Percentiles rank a stretch among this genome's conserved stretches.
Evolutionary conservation across 1,140 invertebrate genomes (phyloP).

Genomic region (Rhynchophorus ferrugineus): DNA sequence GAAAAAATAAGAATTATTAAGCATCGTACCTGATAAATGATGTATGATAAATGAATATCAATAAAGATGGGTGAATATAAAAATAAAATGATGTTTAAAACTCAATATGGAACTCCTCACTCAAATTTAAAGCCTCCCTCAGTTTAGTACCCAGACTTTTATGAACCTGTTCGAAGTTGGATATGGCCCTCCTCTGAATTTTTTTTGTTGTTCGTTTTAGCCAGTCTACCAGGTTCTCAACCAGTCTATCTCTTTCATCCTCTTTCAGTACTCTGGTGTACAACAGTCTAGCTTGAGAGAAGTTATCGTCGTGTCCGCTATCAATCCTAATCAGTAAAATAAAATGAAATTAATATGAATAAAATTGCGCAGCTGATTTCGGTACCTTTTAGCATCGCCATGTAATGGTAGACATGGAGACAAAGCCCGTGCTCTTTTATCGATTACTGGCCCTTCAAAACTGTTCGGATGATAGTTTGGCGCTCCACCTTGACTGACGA

Average conservation of each 20-base stretch:
- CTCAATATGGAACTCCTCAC: constrained; percentile 16
- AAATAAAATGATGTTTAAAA: too few species aligned
- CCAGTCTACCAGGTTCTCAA: constrained; percentile 73
- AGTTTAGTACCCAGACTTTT: constrained; percentile 54
- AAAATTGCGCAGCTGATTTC: too few species aligned
- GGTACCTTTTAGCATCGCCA: constrained; percentile 61
- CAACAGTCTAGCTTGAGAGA: constrained; percentile 69
- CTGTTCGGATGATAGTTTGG: constrained; percentile 97
- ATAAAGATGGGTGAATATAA: too few species aligned
- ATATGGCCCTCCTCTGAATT: constrained; percentile 72
- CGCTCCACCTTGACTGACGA: constrained; percentile 64
- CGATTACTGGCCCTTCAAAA: constrained; percentile 71
- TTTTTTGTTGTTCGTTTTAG: constrained; percentile 72
- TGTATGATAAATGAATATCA: too few species aligned
- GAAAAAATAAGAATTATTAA: too few species aligned
- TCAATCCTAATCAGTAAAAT: constrained; percentile 42
- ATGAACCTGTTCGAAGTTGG: constrained; percentile 63
- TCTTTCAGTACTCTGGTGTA: constrained; percentile 72
- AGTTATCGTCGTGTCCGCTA: constrained; percentile 85
- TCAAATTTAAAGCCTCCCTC: constrained; percentile 18
- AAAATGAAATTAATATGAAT: background rate
- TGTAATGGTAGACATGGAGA: constrained; percentile 45
- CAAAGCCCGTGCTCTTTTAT: constrained; percentile 46
- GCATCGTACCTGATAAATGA: too few species aligned
- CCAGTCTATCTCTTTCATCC: constrained; percentile 61